Evolutionary conservation across 2,113 vertebrate species (phyloP), one percentile per base, ranked within the genome.

Genomic region (Nanorana parkeri): DNA sequence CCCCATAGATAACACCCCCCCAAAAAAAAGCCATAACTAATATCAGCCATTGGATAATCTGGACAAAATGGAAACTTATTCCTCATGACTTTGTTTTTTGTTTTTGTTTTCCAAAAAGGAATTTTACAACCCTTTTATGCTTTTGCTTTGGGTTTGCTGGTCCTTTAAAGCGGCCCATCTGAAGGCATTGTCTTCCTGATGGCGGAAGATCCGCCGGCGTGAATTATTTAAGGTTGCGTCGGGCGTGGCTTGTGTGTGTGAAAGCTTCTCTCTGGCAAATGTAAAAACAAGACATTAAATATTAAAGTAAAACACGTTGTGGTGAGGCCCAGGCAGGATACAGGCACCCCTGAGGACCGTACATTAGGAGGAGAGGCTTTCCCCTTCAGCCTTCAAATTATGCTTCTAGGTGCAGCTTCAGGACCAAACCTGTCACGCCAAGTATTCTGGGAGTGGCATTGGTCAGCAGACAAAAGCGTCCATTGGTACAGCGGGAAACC

Each of bases 271-370:
- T 69, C 55, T 16, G 75, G 74, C 69, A 82, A 82, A 82, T 82
- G 80, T 75, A 82, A 66, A 82, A 82, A 81, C 68, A 81, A 66
- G 56, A 47, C 26, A 26, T 81, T 47, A 82, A 82, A 82, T 82
- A 82, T 82, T 82, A 11, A 82, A 75, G 80, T 20, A 28, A 17
- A 60, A 81, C 79, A 74, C 79, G 74, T 81, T 81, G 69, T 23
- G 79, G 79, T 74, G 60, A 81, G 58, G 68, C 23, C 32, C 41
- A 19, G 80, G 78, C 68, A 81, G 79, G 68, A 65, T 55, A 11
- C 54, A 58, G 55, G 55, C 60, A 52, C 68, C 68, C 75, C 29
- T 47, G 4, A 66, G 47, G 71, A 82, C 51, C 26, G 24, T 80
- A 55, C 78, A 80, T 80, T 69, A 71, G 78, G 23, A 47, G 24